phyloP scores from a whole-genome alignment of 2,797 vertebrate genomes.

The Emydoidea blandingii region DNA sequence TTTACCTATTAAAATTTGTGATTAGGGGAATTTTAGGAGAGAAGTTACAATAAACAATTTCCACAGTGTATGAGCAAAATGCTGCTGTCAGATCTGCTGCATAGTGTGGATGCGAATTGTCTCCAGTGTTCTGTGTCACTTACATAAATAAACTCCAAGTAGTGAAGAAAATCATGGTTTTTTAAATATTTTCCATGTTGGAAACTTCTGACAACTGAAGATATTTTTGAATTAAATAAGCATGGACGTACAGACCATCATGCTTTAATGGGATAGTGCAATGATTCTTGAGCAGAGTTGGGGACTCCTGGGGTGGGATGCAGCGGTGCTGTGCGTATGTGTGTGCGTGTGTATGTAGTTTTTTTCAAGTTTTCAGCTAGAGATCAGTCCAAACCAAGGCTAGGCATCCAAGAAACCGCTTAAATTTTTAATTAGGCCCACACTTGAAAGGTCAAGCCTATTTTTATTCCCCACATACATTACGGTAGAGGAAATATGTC shows the following conservation, averaged over 20 bases:
- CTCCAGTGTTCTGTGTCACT: not conserved
- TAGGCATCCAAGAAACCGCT: not conserved
- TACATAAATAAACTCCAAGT: not conserved
- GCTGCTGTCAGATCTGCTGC: not conserved
- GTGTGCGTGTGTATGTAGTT: not conserved
- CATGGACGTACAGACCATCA: not conserved
- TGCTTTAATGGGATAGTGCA: fast-evolving
- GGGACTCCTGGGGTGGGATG: not conserved
- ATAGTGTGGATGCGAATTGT: not conserved
- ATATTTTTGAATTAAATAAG: not conserved
- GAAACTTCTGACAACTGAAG: not conserved
- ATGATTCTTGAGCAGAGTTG: fast-evolving
- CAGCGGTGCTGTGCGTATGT: not conserved
- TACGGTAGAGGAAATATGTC: not conserved
- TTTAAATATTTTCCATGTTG: not conserved
- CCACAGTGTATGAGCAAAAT: not conserved
- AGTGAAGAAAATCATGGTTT: not conserved
- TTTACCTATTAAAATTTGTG: not conserved
- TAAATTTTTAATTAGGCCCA: not conserved
- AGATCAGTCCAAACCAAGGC: not conserved
- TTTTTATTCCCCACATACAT: not conserved
- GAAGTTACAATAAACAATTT: not conserved
- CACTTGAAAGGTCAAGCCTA: not conserved
- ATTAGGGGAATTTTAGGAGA: not conserved
- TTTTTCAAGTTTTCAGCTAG: not conserved